Conservation (phyloP, 1,140 invertebrate species). For the Microvelia longipes region DNA sequence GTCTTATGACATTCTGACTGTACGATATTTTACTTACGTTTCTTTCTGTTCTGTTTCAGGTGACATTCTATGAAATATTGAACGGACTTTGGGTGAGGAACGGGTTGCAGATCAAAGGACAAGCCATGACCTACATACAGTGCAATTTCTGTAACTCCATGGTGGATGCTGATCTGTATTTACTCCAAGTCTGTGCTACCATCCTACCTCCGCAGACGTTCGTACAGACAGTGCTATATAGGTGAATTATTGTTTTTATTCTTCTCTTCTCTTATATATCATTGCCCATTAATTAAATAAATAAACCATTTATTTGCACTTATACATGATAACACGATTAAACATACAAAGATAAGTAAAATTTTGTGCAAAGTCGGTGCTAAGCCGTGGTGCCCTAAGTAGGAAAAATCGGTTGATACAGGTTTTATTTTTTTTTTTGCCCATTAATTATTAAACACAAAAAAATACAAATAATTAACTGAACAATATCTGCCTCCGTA, state of each 20-base stretch:
- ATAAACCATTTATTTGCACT: no score
- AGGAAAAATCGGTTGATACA: no score
- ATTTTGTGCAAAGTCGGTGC: no score
- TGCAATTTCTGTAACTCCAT: constrained; percentile 97
- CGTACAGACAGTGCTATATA: constrained; percentile 70
- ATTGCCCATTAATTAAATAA: no score
- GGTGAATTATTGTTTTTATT: constrained; percentile 53
- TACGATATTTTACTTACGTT: no score
- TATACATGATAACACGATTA: no score
- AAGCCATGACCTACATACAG: constrained; percentile 97
- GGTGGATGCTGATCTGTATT: constrained; percentile 90
- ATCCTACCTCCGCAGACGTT: constrained; percentile 73
- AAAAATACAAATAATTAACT: background rate
- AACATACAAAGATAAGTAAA: no score
- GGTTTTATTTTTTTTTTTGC: no score
- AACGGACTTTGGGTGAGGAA: constrained; percentile 90
- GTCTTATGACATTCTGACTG: no score
- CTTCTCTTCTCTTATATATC: background rate
- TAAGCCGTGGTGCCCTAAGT: no score
- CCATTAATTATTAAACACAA: background rate
- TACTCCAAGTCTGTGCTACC: constrained; percentile 81
- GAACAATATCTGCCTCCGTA: no score
- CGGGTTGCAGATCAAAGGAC: constrained; percentile 91
- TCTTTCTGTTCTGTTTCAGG: no score
- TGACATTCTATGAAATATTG: constrained; percentile 86